Percentiles rank a stretch among this genome's conserved stretches.
phyloP scores from a whole-genome alignment of 37 sponge, comb jelly and placozoan species.

The Corticium candelabrum region DNA sequence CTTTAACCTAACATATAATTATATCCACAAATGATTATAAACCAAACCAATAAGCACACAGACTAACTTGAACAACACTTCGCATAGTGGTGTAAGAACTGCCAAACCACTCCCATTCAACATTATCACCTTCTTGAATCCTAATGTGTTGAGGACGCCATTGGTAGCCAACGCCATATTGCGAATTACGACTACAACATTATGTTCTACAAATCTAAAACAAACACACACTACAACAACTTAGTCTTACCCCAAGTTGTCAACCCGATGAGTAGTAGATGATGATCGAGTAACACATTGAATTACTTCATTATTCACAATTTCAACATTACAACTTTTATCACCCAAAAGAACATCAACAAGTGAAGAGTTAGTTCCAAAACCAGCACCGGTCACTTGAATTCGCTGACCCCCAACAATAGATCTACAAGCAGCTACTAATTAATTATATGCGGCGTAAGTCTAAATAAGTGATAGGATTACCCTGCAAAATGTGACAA shows the following conservation, averaged over 20 bases:
- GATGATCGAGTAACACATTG: neutral
- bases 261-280: neutral
- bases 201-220: neutral
- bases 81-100: conserved; percentile 29
- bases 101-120: conserved; percentile 61
- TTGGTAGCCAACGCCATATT: conserved; percentile 57
- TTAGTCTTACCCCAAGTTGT: neutral
- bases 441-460: neutral
- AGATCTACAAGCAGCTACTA: conserved; percentile 28
- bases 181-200: conserved; percentile 18
- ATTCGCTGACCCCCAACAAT: conserved; percentile 64
- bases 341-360: conserved; percentile 32
- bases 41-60: neutral
- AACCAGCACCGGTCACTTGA: conserved; percentile 42
- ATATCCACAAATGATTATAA: neutral
- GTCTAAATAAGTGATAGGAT: conserved; percentile 1
- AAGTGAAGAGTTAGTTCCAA: conserved; percentile 18
- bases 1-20: conserved; percentile 7
- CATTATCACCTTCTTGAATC: conserved; percentile 47
- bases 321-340: conserved; percentile 24
- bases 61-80: conserved; percentile 49
- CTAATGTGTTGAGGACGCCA: conserved; percentile 41
- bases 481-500: conserved; percentile 43
- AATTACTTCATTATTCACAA: neutral
- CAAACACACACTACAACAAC: neutral